These are phyloP conservation scores for Ochotona princeps DNA, from an alignment of 2,113 vertebrate genomes.

Conservation along the genomic window DNA sequence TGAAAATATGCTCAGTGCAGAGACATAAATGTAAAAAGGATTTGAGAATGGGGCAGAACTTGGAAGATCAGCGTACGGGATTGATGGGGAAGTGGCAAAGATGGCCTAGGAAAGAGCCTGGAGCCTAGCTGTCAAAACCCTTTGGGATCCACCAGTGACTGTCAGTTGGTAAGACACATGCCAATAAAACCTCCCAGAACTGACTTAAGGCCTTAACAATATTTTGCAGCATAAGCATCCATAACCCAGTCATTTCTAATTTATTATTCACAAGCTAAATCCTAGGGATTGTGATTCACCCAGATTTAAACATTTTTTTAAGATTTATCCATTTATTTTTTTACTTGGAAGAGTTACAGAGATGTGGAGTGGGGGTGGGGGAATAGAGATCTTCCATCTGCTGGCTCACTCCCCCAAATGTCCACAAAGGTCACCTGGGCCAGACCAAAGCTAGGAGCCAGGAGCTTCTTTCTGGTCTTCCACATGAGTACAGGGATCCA, in stretches of 20 bases:
- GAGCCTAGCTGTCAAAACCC: background rate
- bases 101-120: background rate
- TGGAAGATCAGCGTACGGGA: background rate
- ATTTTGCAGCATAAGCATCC: background rate
- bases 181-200: background rate
- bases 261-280: background rate
- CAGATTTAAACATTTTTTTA: too few species aligned
- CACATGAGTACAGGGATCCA: too few species aligned
- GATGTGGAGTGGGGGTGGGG: too few species aligned
- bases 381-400: too few species aligned
- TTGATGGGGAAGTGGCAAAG: background rate
- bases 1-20: background rate
- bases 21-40: too few species aligned
- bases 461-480: too few species aligned
- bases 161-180: background rate
- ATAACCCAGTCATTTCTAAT: background rate
- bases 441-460: too few species aligned
- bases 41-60: background rate
- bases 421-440: too few species aligned
- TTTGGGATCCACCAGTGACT: background rate
- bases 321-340: too few species aligned
- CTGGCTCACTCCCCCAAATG: too few species aligned
- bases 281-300: background rate
- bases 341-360: too few species aligned
- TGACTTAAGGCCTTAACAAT: background rate